Evolutionary conservation across 2,113 vertebrate genomes (phyloP).

Genomic region (Gymnarchus niloticus): DNA sequence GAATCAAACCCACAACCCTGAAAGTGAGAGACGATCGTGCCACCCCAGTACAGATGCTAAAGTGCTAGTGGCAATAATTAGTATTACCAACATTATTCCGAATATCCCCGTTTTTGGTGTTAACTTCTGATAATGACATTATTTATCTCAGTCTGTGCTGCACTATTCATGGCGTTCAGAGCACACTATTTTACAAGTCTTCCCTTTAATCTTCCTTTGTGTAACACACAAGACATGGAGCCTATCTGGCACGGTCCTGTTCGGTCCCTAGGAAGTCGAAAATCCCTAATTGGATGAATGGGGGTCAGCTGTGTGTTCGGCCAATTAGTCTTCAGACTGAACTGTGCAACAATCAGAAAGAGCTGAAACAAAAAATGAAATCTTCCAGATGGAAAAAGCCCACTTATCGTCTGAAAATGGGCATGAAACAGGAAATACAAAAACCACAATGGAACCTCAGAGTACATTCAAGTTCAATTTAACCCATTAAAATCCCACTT

Average conservation of each 20-base stretch:
- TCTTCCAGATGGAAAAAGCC: too few relatives aligned
- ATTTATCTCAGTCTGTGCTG: background rate
- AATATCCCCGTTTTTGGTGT: background rate
- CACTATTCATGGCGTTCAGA: background rate
- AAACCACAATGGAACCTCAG: background rate
- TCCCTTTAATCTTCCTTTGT: slow-evolving; percentile 1
- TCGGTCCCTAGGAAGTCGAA: background rate
- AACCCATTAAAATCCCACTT: background rate
- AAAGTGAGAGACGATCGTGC: background rate
- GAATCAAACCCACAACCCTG: background rate
- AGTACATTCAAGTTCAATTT: background rate
- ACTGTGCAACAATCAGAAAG: background rate
- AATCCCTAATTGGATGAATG: background rate
- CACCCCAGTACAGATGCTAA: background rate
- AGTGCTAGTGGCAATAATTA: background rate
- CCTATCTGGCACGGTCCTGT: background rate
- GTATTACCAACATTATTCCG: background rate
- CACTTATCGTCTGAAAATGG: background rate
- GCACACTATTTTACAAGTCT: background rate
- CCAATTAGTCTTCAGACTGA: background rate
- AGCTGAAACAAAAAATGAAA: background rate
- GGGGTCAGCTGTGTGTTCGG: background rate
- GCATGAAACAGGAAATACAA: background rate
- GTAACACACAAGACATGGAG: background rate
- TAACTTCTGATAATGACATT: background rate